Conservation (phyloP, 2,113 vertebrate genomes). For the Corythornis madagascariensis region DNA sequence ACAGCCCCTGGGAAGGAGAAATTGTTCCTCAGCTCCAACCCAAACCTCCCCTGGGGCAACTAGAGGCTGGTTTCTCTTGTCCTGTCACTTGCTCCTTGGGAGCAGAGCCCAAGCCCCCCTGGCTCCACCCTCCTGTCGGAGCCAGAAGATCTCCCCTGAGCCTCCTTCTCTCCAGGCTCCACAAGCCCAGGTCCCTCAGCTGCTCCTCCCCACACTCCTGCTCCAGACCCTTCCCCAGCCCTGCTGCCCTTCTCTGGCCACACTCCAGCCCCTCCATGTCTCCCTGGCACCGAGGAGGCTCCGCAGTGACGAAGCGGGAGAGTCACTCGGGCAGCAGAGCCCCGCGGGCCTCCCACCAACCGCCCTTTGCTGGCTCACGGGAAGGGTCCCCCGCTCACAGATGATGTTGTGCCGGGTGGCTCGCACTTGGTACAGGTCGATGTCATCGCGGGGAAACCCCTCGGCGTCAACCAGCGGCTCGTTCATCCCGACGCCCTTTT, state of each 20-base stretch:
- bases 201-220: background rate
- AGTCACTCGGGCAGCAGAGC: no score
- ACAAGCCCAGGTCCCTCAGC: background rate
- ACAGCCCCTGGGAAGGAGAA: background rate
- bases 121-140: background rate
- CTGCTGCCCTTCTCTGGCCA: background rate
- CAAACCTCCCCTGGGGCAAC: background rate
- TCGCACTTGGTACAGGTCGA: conserved; percentile 91
- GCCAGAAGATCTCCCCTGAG: background rate
- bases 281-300: no score
- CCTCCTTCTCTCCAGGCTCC: background rate
- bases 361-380: no score
- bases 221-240: background rate
- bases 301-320: no score
- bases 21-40: background rate
- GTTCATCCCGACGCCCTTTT: conserved; percentile 84
- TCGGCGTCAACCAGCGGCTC: conserved; percentile 87
- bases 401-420: conserved; percentile 88
- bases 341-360: no score
- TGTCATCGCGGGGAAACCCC: conserved; percentile 87
- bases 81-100: background rate
- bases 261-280: background rate
- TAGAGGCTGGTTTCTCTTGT: background rate
- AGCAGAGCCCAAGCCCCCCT: background rate
- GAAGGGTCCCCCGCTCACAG: conserved; percentile 77